phyloP scores from a whole-genome alignment of 2,113 vertebrate species.

The Centropus unirufus region DNA sequence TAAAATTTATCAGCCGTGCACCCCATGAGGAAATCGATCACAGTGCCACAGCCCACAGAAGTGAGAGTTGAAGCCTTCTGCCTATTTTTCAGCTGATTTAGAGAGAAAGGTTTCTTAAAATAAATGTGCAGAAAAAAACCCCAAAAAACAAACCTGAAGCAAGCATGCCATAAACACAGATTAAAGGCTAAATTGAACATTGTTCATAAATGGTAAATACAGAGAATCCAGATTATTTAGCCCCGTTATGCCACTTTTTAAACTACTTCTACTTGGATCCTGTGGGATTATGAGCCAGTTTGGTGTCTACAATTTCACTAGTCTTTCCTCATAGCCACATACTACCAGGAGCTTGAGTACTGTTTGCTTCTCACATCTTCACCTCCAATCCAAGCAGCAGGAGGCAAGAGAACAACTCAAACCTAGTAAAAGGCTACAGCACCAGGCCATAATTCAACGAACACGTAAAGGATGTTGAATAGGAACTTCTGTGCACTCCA shows the following conservation, averaged over 20 bases:
- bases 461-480: neutral
- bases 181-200: neutral
- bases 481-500: neutral
- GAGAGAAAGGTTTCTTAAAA: neutral
- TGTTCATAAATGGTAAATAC: neutral
- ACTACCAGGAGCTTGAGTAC: neutral
- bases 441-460: neutral
- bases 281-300: neutral
- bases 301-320: neutral
- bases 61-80: neutral
- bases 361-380: neutral
- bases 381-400: neutral
- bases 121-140: neutral
- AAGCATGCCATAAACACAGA: neutral
- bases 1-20: slow-evolving; percentile 10
- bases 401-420: neutral
- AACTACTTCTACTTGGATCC: neutral
- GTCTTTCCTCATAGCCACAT: neutral
- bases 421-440: neutral
- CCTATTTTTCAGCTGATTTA: neutral
- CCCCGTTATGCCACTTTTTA: neutral
- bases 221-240: neutral
- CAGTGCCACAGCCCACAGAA: neutral
- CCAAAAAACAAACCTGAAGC: neutral
- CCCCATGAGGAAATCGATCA: neutral